These are phyloP conservation scores for Danionella dracula DNA, from an alignment of 2,797 vertebrate genomes.

Conservation along the genomic window DNA sequence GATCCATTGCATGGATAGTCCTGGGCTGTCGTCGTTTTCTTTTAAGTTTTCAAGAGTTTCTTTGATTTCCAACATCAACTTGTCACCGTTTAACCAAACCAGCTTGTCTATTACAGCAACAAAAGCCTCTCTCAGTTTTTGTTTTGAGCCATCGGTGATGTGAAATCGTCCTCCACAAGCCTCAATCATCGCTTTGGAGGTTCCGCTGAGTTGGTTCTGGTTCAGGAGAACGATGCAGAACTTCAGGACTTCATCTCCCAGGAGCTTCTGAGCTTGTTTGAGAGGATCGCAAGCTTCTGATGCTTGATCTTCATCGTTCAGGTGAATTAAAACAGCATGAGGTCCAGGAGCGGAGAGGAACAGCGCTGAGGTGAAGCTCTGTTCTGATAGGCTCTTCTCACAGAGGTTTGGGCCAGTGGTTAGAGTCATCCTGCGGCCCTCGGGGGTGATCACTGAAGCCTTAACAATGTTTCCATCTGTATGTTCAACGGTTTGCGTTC, in stretches of 20 bases:
- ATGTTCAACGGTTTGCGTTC: neutral
- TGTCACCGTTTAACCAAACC: neutral
- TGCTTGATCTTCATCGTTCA: neutral
- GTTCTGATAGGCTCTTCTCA: neutral
- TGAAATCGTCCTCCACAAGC: conserved; percentile 10
- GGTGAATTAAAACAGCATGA: conserved; percentile 3
- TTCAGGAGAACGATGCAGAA: conserved; percentile 9
- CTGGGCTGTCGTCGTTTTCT: too few relatives aligned
- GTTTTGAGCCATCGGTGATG: neutral
- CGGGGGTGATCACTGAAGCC: neutral
- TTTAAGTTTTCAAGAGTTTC: neutral
- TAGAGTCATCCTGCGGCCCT: neutral
- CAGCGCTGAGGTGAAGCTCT: neutral
- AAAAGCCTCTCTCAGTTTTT: neutral
- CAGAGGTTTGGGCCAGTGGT: conserved; percentile 13
- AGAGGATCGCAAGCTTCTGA: neutral
- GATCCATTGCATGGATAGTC: too few relatives aligned
- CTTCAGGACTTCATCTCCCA: neutral
- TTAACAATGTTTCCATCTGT: neutral
- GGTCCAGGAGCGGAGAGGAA: conserved; percentile 7
- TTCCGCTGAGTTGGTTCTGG: neutral
- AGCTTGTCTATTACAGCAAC: neutral
- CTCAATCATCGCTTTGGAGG: neutral
- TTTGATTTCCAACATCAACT: neutral
- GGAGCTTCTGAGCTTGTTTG: neutral